A percentile compares a stretch with the other conserved stretches of the same genome.
Conservation (phyloP, 2,113 vertebrate species). For the Isurus oxyrinchus region DNA sequence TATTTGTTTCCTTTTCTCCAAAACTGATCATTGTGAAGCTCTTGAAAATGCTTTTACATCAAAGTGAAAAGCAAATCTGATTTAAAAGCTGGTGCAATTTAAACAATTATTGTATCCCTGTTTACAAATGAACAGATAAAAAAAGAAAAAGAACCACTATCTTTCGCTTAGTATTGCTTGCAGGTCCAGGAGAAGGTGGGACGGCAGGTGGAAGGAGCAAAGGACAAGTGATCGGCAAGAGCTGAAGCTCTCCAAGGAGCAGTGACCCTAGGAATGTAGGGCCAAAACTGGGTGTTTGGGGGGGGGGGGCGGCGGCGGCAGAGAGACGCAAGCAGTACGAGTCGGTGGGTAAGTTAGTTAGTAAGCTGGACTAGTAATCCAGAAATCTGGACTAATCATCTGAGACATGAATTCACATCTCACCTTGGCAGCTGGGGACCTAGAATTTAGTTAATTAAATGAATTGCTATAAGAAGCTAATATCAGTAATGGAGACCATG, state of each 20-base stretch:
- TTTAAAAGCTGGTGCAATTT: neutral
- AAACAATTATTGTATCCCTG: neutral
- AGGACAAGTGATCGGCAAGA: neutral
- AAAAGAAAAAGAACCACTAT: neutral
- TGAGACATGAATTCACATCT: no score
- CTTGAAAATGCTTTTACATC: neutral
- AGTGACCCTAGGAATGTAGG: neutral
- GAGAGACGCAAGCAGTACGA: neutral
- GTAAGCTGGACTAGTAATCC: neutral
- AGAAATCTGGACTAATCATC: no score
- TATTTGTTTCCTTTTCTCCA: neutral
- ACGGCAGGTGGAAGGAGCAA: neutral
- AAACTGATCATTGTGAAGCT: neutral
- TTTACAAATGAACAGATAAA: neutral
- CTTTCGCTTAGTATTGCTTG: neutral
- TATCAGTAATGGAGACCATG: no score
- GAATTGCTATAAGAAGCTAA: no score
- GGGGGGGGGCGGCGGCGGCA: no score
- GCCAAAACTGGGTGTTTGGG: neutral
- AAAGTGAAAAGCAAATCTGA: neutral
- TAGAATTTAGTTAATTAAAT: no score
- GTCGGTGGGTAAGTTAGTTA: no score
- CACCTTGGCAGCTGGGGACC: no score
- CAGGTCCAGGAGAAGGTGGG: neutral
- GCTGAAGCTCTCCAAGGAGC: neutral